phyloP scores from a whole-genome alignment of 2,888 invertebrate species.

The Tetropium fuscum region DNA sequence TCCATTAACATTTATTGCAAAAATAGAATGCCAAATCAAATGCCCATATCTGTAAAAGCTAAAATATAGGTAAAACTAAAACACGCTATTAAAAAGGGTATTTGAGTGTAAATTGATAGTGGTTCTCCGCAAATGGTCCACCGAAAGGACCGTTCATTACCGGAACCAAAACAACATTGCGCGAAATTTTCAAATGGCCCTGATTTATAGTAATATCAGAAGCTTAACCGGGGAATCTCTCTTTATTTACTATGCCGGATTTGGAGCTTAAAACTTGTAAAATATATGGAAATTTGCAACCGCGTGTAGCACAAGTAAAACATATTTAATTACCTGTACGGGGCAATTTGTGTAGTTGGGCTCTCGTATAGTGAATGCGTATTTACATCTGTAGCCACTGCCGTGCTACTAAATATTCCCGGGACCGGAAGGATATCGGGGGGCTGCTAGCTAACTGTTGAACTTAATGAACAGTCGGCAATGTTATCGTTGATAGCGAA shows the following conservation, averaged over 20 bases:
- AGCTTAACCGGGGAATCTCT: slow-evolving; percentile 38
- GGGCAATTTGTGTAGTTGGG: slow-evolving; percentile 49
- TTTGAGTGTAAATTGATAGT: slow-evolving; percentile 19
- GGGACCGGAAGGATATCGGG: slow-evolving; percentile 48
- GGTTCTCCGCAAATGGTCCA: slow-evolving; percentile 14
- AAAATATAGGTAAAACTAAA: slow-evolving; percentile 5
- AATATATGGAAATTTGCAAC: slow-evolving; percentile 31
- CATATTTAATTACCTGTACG: slow-evolving; percentile 53
- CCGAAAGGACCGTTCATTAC: slow-evolving; percentile 17
- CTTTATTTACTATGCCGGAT: slow-evolving; percentile 42
- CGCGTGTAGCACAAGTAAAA: slow-evolving; percentile 46
- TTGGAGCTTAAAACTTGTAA: slow-evolving; percentile 43
- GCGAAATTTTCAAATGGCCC: slow-evolving; percentile 19
- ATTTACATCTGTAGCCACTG: slow-evolving; percentile 51
- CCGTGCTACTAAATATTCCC: slow-evolving; percentile 53
- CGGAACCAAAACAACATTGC: slow-evolving; percentile 4
- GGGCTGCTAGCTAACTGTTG: slow-evolving; percentile 50
- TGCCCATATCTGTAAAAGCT: neutral
- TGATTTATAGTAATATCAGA: slow-evolving; percentile 32
- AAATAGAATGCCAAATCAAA: neutral
- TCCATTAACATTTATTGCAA: neutral
- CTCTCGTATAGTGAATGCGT: slow-evolving; percentile 50
- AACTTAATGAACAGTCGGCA: slow-evolving; percentile 56
- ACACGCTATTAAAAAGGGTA: slow-evolving; percentile 3
- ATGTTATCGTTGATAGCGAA: slow-evolving; percentile 56